Evolutionary conservation across 2,888 invertebrate species (phyloP).

Genomic region (Esperia sulphurella): DNA sequence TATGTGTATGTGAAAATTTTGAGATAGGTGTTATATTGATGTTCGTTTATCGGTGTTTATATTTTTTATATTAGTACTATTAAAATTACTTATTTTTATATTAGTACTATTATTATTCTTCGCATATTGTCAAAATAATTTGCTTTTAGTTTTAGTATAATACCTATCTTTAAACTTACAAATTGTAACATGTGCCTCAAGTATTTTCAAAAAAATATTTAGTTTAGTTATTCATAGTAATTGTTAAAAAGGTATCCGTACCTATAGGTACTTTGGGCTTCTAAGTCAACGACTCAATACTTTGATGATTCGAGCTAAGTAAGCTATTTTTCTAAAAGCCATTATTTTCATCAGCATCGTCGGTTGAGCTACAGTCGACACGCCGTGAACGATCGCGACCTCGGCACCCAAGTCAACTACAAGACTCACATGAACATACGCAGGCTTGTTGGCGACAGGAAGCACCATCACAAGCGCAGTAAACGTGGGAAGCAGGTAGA

Average conservation of each 20-base stretch:
- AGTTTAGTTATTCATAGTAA: not conserved
- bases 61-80: no score
- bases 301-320: no score
- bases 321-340: not conserved
- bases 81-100: no score
- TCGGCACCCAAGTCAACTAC: conserved; percentile 92
- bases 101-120: not conserved
- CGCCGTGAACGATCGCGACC: conserved; percentile 92
- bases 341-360: conserved; percentile 86
- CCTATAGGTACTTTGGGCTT: not conserved
- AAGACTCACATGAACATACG: conserved; percentile 94
- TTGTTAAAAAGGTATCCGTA: no score
- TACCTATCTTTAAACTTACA: conserved; percentile 2
- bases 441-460: conserved; percentile 90
- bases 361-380: conserved; percentile 94
- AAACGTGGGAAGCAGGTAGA: conserved; percentile 90
- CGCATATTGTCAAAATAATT: not conserved
- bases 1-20: conserved; percentile 62
- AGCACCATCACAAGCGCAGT: conserved; percentile 90
- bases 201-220: no score
- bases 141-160: conserved; percentile 2
- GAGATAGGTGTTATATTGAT: conserved; percentile 10
- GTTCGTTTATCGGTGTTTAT: not conserved
- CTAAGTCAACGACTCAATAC: not conserved
- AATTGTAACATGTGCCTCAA: not conserved